phyloP scores from a whole-genome alignment of 2,797 vertebrate genomes.

The Simalia tracyae region DNA sequence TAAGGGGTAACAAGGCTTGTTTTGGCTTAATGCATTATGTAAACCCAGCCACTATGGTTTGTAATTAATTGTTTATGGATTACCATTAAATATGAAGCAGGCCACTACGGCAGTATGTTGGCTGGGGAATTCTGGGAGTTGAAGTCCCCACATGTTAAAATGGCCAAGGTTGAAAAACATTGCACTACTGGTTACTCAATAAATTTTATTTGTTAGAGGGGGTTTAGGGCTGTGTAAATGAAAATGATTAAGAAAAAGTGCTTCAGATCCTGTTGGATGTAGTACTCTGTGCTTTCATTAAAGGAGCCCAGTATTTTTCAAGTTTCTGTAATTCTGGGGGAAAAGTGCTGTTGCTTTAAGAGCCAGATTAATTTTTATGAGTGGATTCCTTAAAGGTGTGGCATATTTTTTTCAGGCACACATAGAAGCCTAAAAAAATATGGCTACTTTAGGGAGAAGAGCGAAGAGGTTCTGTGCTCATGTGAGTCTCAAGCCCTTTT shows the following conservation, averaged over 20 bases:
- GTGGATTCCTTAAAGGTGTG: not conserved
- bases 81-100: not conserved
- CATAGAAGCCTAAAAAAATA: not conserved
- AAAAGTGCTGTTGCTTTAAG: not conserved
- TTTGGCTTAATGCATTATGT: not conserved
- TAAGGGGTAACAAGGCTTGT: not conserved
- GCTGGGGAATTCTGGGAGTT: not conserved
- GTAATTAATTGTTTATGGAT: not conserved
- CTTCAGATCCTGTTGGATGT: not conserved
- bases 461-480: not conserved
- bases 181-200: not conserved
- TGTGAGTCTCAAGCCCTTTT: not conserved
- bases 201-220: not conserved
- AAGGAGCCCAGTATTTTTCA: not conserved
- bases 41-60: not conserved
- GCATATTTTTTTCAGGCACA: not conserved
- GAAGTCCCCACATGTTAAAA: not conserved
- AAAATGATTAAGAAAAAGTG: not conserved
- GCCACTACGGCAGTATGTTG: not conserved
- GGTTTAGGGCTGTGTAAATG: not conserved
- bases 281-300: not conserved
- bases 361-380: not conserved
- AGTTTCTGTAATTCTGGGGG: not conserved
- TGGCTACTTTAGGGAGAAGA: not conserved
- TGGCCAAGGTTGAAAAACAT: not conserved